Evolutionary conservation across 1,140 invertebrate species (phyloP).

Genomic region (Cataglyphis hispanica): DNA sequence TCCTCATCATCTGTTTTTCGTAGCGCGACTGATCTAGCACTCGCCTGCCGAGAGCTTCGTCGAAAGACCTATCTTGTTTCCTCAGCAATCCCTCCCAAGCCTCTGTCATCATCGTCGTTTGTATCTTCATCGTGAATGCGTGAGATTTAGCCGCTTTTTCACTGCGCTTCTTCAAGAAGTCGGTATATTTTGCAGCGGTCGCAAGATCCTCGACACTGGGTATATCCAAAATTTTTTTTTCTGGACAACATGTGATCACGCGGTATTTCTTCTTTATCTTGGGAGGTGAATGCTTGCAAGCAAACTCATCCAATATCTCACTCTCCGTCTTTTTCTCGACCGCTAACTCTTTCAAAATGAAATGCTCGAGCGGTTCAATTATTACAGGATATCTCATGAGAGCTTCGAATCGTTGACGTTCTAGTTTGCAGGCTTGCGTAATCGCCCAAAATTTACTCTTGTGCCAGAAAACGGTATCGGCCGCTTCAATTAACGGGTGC

Average conservation of each 20-base stretch:
- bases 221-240: background rate
- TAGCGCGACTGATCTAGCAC: constrained; percentile 88
- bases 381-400: background rate
- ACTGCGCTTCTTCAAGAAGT: constrained; percentile 76
- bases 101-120: constrained; percentile 78
- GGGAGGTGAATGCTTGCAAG: background rate
- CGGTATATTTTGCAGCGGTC: constrained; percentile 74
- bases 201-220: background rate
- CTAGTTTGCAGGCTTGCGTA: constrained; percentile 79
- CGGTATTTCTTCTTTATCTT: background rate
- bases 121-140: constrained; percentile 76
- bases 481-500: constrained; percentile 84
- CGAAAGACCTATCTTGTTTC: constrained; percentile 86
- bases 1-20: constrained; percentile 89
- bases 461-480: constrained; percentile 87
- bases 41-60: constrained; percentile 86
- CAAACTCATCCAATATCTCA: constrained; percentile 34
- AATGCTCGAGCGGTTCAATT: background rate
- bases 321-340: background rate
- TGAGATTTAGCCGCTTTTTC: constrained; percentile 63
- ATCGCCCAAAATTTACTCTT: constrained; percentile 84
- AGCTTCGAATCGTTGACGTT: constrained; percentile 78
- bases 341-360: background rate
- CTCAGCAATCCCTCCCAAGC: constrained; percentile 81
- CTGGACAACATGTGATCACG: constrained; percentile 22